Conservation (phyloP, 37 sponge, comb jelly and placozoan genomes). For the Spongilla lacustris region DNA sequence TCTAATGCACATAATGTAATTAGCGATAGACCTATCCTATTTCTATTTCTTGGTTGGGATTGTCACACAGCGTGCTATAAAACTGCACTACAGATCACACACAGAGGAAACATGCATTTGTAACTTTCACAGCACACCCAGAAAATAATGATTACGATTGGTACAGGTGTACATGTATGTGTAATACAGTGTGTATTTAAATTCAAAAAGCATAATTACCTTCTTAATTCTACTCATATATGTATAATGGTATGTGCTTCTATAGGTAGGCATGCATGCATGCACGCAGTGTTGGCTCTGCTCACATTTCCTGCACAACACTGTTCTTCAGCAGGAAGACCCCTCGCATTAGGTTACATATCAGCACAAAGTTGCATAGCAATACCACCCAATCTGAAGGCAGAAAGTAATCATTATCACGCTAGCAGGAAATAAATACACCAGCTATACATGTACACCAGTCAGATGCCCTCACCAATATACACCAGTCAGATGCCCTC, state of each 20-base stretch:
- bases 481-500: too few species aligned
- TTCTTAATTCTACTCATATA: too few species aligned
- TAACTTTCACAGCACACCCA: too few species aligned
- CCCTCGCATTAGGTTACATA: neutral
- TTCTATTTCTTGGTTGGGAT: too few species aligned
- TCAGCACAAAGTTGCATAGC: neutral
- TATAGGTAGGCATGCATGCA: conserved; percentile 4
- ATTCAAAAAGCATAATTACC: neutral
- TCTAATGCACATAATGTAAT: too few species aligned
- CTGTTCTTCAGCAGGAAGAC: neutral
- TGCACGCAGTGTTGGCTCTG: neutral
- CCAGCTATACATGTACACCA: too few species aligned
- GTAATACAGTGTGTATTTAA: neutral
- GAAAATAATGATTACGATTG: neutral
- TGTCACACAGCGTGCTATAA: too few species aligned
- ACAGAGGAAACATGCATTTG: too few species aligned
- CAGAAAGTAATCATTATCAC: neutral
- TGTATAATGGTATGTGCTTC: conserved; percentile 3
- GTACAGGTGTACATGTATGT: conserved; percentile 4
- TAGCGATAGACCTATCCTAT: too few species aligned
- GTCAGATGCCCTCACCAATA: too few species aligned
- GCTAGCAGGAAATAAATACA: too few species aligned
- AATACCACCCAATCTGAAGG: neutral
- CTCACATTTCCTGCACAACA: neutral
- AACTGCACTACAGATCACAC: too few species aligned